A percentile compares a stretch with the other conserved stretches of the same genome.
Evolutionary conservation across 2,113 vertebrate species (phyloP).

Genomic region (Lycaon pictus): DNA sequence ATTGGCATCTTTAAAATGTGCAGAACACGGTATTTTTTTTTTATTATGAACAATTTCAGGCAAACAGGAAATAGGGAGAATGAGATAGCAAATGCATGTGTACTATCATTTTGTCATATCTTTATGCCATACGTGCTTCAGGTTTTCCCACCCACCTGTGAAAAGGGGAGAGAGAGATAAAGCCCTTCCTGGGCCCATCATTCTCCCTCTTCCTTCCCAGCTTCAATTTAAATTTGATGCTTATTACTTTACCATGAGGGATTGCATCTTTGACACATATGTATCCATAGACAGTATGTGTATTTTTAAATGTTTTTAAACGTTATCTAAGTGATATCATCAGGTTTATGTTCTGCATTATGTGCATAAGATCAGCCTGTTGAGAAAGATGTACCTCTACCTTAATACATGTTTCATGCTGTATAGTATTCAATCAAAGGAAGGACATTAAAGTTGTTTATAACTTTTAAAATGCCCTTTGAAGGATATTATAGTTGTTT

Average conservation of each 20-base stretch:
- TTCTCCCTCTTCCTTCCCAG: not conserved
- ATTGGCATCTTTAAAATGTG: not conserved
- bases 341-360: not conserved
- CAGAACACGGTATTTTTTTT: not conserved
- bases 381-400: not conserved
- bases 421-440: not conserved
- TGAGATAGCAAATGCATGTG: not conserved
- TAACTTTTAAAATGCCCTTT: not conserved
- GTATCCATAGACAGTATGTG: not conserved
- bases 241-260: not conserved
- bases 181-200: not conserved
- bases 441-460: not conserved
- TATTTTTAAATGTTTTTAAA: not conserved
- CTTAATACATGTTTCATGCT: not conserved
- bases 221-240: not conserved
- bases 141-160: not conserved
- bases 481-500: not conserved
- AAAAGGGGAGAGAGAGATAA: not conserved
- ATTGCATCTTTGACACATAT: not conserved
- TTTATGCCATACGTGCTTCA: not conserved
- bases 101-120: not conserved
- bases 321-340: not conserved
- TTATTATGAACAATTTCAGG: not conserved
- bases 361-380: not conserved
- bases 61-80: not conserved